A percentile compares a stretch with the other conserved stretches of the same genome.
These are phyloP conservation scores for Callithrix jacchus DNA, from an alignment of 2,113 vertebrate species.

Conservation along the genomic window DNA sequence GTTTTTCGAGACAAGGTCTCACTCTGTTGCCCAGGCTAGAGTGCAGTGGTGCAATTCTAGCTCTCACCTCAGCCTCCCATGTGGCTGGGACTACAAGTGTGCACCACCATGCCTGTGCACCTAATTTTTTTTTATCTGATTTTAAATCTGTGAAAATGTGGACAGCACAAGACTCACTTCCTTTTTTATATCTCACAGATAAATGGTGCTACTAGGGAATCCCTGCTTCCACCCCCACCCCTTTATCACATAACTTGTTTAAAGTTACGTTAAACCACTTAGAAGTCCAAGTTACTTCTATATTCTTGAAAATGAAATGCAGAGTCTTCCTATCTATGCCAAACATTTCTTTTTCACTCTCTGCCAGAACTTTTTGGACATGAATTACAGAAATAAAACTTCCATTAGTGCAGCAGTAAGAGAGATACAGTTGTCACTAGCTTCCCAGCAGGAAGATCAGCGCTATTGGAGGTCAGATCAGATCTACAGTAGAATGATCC, in stretches of 20 bases:
- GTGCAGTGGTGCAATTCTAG: too few relatives aligned
- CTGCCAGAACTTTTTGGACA: not conserved
- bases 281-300: not conserved
- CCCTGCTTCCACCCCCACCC: too few relatives aligned
- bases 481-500: not conserved
- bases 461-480: not conserved
- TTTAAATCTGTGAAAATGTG: not conserved
- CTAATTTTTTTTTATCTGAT: not conserved
- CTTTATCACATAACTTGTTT: not conserved
- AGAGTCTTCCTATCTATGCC: not conserved
- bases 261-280: not conserved
- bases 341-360: not conserved
- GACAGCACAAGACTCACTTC: too few relatives aligned
- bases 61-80: too few relatives aligned
- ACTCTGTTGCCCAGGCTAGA: too few relatives aligned
- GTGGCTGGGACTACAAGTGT: too few relatives aligned
- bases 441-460: not conserved
- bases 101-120: too few relatives aligned
- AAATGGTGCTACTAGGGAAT: too few relatives aligned
- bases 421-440: not conserved
- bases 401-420: not conserved
- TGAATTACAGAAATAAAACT: not conserved
- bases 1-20: too few relatives aligned
- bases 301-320: not conserved
- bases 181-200: not conserved